phyloP scores from a whole-genome alignment of 2,113 vertebrate genomes.

The Xiphophorus couchianus region DNA sequence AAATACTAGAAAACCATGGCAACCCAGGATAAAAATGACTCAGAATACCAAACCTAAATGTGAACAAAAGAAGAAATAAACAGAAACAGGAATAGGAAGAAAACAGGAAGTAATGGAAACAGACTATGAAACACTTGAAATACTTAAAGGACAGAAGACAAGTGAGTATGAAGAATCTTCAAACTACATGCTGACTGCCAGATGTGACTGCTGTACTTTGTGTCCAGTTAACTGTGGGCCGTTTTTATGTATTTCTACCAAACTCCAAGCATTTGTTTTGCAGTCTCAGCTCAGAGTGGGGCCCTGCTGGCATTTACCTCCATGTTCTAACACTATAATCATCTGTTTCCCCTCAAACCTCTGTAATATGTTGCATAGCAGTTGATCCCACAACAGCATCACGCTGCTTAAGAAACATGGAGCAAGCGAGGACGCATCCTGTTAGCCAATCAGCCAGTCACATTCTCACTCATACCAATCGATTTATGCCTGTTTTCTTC shows the following conservation, averaged over 20 bases:
- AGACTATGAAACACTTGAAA: not conserved
- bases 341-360: not conserved
- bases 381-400: slow-evolving; percentile 10
- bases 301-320: slow-evolving; percentile 11
- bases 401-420: slow-evolving; percentile 11
- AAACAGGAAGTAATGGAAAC: not conserved
- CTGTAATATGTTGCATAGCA: slow-evolving; percentile 1
- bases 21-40: too few relatives aligned
- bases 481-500: slow-evolving; percentile 8
- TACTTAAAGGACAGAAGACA: not conserved
- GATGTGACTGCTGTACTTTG: slow-evolving; percentile 39
- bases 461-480: slow-evolving; percentile 29
- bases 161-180: not conserved
- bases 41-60: not conserved
- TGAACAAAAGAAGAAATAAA: not conserved
- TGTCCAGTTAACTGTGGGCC: slow-evolving; percentile 26
- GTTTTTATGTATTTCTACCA: not conserved
- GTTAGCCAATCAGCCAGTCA: slow-evolving; percentile 32
- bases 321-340: slow-evolving; percentile 6
- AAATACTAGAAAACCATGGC: too few relatives aligned
- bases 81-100: not conserved
- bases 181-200: not conserved
- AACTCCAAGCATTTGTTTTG: not conserved
- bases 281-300: slow-evolving; percentile 2
- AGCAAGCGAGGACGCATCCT: slow-evolving; percentile 34